Base-by-base conservation (phyloP, 2,113 vertebrate species). In the Gymnogyps californianus region DNA sequence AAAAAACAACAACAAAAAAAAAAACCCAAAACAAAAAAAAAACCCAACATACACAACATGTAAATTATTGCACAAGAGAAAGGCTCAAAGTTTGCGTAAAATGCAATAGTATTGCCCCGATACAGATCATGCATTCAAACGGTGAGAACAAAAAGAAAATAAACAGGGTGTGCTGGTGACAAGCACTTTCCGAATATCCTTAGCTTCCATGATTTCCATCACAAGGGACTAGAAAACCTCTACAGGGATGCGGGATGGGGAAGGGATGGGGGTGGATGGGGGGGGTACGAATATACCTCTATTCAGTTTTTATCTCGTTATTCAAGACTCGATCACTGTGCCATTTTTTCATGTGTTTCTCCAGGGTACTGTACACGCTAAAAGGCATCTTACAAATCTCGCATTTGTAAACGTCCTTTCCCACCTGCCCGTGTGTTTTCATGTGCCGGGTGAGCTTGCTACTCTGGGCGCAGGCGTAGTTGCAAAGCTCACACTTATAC, bases 31-130 rank as follows among this genome's bases (percentile, higher is more conserved):
- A 28, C 3, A 19, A 62, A 64, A n/a, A 52, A 57, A 38, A 51
- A 47, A 40, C 78, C 97, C 98, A 99, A 99, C 98, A 99, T 99
- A 99, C 99, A 99, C 99, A 99, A 99, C 99, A 99, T 99, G 99
- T 99, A 99, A 99, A 99, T 99, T 99, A 99, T 99, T 99, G 99
- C 99, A 99, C 99, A 99, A 99, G 99, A 99, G 99, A 99, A 99
- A 99, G 99, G 99, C 99, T 99, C 99, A 99, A 99, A 99, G 99
- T 99, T 99, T 99, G 99, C 99, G 99, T 99, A 99, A 98, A 99
- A 99, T 99, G 99, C 99, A 99, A 99, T 99, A 99, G 99, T 99
- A 99, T 99, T 99, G 99, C 99, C 99, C 99, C 99, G 98, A 99
- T 99, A 99, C 99, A 99, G 98, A 99, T 99, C 99, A 99, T 99